Conservation (phyloP, 1,140 invertebrate species). For the Caenorhabditis inopinata region DNA sequence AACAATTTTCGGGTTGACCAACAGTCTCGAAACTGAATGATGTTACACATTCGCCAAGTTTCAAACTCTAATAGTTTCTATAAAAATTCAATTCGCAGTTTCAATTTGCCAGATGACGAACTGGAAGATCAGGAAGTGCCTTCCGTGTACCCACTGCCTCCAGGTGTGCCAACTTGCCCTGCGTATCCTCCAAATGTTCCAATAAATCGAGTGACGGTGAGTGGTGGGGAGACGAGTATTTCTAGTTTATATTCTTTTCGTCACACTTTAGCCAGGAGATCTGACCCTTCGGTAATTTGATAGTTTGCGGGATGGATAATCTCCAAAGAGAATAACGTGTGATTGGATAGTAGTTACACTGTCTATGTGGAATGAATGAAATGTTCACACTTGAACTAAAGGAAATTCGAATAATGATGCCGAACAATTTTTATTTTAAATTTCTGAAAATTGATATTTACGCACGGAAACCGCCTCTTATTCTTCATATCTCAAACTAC, state of each 20-base stretch:
- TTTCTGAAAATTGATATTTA: too few species aligned
- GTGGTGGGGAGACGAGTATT: background rate
- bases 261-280: constrained; percentile 4
- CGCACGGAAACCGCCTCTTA: too few species aligned
- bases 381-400: too few species aligned
- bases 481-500: too few species aligned
- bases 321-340: background rate
- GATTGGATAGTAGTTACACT: background rate
- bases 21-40: too few species aligned
- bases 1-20: too few species aligned
- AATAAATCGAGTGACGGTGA: constrained; percentile 30
- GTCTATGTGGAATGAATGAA: background rate
- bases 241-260: background rate
- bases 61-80: too few species aligned
- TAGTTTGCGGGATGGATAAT: background rate
- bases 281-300: constrained; percentile 31
- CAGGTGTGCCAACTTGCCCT: constrained; percentile 18
- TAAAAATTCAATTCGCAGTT: too few species aligned
- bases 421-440: too few species aligned
- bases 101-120: background rate
- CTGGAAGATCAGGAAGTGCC: constrained; percentile 11
- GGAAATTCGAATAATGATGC: too few species aligned
- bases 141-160: constrained; percentile 1
- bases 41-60: too few species aligned
- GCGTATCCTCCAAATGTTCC: constrained; percentile 10